Percentiles rank a stretch among this genome's conserved stretches.
Evolutionary conservation across 2,113 vertebrate species (phyloP).

Genomic region (Catharus minimus): DNA sequence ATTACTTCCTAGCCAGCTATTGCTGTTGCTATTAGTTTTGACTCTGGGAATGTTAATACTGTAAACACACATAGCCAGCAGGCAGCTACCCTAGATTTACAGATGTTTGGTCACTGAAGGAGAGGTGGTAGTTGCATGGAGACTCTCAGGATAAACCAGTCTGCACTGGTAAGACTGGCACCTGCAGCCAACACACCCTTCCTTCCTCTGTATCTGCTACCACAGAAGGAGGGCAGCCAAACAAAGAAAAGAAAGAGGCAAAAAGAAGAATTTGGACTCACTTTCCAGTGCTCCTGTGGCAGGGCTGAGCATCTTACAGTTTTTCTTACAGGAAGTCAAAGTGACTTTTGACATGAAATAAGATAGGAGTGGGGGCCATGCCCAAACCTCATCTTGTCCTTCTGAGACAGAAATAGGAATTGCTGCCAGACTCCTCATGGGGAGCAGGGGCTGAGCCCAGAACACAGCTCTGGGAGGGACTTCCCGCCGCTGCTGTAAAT

Average conservation of each 20-base stretch:
- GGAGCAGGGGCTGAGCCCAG: neutral
- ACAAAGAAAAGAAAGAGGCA: neutral
- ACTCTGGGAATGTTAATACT: neutral
- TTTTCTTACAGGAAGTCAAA: neutral
- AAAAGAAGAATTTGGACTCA: neutral
- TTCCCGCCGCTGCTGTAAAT: neutral
- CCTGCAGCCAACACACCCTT: neutral
- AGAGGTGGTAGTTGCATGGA: neutral
- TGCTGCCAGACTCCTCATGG: neutral
- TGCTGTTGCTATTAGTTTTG: neutral
- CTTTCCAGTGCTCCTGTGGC: neutral
- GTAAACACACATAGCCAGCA: neutral
- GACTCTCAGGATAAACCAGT: neutral
- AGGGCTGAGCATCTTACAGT: neutral
- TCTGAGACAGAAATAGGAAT: neutral
- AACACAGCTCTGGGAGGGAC: neutral
- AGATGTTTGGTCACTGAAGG: neutral
- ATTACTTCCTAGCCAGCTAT: neutral
- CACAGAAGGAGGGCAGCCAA: accelerated
- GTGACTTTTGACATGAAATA: neutral
- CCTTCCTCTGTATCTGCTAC: neutral
- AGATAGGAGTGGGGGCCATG: neutral
- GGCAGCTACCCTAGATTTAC: neutral
- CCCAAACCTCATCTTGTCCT: neutral
- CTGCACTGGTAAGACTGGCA: neutral